phyloP scores from a whole-genome alignment of 2,797 vertebrate species.

The Otolemur crassicaudatus region DNA sequence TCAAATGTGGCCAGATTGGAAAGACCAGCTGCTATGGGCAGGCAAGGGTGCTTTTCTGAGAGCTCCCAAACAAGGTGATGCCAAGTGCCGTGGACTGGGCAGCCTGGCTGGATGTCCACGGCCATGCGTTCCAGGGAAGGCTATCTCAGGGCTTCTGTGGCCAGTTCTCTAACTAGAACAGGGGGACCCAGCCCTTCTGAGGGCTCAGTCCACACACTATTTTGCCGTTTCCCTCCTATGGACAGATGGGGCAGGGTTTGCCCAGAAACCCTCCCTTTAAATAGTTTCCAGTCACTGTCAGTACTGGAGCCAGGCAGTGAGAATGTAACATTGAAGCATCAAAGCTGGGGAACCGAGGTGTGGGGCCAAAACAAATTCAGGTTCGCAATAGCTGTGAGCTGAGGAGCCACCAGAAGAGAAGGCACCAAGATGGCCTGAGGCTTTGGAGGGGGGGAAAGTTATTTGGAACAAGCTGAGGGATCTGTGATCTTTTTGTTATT shows the following conservation, averaged over 20 bases:
- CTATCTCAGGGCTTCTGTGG: background rate
- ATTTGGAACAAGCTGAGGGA: slow-evolving; percentile 88
- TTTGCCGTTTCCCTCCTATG: background rate
- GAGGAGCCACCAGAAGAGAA: background rate
- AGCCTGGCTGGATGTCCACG: fast-evolving
- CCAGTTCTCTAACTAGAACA: background rate
- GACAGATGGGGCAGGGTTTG: too few species aligned
- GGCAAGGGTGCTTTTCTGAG: fast-evolving
- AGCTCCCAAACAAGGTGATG: background rate
- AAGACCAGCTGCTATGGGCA: background rate
- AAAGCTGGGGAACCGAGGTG: background rate
- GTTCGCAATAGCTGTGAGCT: background rate
- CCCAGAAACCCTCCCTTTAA: background rate
- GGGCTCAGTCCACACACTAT: background rate
- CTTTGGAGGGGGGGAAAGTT: background rate
- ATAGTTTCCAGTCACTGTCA: background rate
- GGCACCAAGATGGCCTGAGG: background rate
- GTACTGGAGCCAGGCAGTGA: background rate
- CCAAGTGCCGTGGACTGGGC: background rate
- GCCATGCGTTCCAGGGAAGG: background rate
- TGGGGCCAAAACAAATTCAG: background rate
- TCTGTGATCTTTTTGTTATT: slow-evolving; percentile 89
- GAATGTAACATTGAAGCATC: background rate
- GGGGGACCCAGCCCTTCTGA: background rate
- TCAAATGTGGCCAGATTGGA: too few species aligned